Evolutionary conservation across 1,140 invertebrate species (phyloP).

Genomic region (Macrocentrus cingulum): DNA sequence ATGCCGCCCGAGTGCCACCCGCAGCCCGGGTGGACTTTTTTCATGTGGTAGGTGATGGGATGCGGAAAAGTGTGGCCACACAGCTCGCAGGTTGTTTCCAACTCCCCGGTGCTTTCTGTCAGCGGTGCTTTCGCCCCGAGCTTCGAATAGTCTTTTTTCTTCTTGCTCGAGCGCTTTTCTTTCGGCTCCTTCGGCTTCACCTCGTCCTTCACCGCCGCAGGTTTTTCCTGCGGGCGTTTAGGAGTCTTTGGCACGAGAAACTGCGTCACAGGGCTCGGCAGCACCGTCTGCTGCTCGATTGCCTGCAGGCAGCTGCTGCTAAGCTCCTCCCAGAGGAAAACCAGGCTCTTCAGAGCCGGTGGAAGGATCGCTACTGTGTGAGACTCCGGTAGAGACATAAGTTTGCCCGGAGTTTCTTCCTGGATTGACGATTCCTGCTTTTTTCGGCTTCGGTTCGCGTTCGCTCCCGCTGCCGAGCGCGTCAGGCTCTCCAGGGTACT

Average conservation of each 20-base stretch:
- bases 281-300: slow-evolving; percentile 63
- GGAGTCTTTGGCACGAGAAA: slow-evolving; percentile 52
- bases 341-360: slow-evolving; percentile 80
- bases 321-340: slow-evolving; percentile 89
- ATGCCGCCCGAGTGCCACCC: slow-evolving; percentile 82
- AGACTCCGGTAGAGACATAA: slow-evolving; percentile 50
- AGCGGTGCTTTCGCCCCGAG: slow-evolving; percentile 35
- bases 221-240: slow-evolving; percentile 46
- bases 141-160: slow-evolving; percentile 63
- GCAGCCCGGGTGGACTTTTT: slow-evolving; percentile 85
- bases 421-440: slow-evolving; percentile 62
- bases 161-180: slow-evolving; percentile 57
- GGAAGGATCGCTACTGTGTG: slow-evolving; percentile 75
- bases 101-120: slow-evolving; percentile 39
- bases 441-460: slow-evolving; percentile 65
- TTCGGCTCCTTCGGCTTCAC: slow-evolving; percentile 17
- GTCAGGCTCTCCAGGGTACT: slow-evolving; percentile 76
- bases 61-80: slow-evolving; percentile 78
- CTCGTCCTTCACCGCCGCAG: slow-evolving; percentile 21
- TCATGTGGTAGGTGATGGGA: slow-evolving; percentile 91
- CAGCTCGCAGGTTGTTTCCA: slow-evolving; percentile 80
- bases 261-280: slow-evolving; percentile 56
- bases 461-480: slow-evolving; percentile 73
- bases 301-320: slow-evolving; percentile 69
- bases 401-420: slow-evolving; percentile 59